phyloP scores from a whole-genome alignment of 2,113 vertebrate species.

The Geococcyx californianus region DNA sequence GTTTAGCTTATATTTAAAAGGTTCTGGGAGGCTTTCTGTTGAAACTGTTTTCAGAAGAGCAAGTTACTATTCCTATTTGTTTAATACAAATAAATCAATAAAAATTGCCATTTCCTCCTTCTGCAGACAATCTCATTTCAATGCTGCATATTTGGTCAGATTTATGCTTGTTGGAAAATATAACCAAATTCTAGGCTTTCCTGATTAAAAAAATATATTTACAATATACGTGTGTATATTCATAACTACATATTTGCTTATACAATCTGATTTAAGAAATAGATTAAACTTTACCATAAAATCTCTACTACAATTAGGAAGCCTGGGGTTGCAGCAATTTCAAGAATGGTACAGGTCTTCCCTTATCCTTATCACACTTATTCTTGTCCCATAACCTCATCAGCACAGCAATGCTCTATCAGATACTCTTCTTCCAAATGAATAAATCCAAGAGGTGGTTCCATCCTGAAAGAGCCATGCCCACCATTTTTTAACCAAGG shows the following conservation, averaged over 20 bases:
- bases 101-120: accelerated
- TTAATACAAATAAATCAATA: neutral
- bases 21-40: neutral
- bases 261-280: neutral
- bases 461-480: neutral
- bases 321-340: neutral
- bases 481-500: neutral
- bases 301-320: neutral
- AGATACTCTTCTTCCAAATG: neutral
- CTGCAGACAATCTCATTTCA: neutral
- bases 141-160: neutral
- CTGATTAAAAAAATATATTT: neutral
- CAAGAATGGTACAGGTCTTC: too few species aligned
- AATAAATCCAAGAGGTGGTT: neutral
- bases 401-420: accelerated
- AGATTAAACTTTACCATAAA: neutral
- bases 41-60: neutral
- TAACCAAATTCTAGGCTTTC: neutral
- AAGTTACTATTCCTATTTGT: neutral
- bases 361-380: neutral
- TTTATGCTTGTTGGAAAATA: neutral
- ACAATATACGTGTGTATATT: neutral
- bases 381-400: too few species aligned
- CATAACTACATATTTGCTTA: neutral
- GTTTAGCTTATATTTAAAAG: neutral